Percentiles rank a stretch among this genome's conserved stretches.
phyloP scores from a whole-genome alignment of 2,888 invertebrate species.

The Xanthorhoe spadicearia region DNA sequence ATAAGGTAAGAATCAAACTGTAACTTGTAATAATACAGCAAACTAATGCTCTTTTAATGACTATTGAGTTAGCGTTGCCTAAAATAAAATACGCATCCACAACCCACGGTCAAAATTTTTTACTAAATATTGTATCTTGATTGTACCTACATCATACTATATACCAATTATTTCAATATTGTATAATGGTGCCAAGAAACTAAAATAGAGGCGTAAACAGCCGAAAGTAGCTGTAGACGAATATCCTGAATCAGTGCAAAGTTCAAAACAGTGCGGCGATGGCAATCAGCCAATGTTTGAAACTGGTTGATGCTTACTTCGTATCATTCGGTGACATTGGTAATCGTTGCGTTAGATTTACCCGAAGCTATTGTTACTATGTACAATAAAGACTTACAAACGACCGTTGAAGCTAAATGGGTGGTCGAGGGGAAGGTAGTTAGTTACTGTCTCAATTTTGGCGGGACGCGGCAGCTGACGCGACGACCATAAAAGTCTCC shows the following conservation, averaged over 20 bases:
- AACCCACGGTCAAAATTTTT: neutral
- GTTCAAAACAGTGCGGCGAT: conserved; percentile 68
- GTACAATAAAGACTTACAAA: conserved; percentile 47
- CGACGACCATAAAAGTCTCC: conserved; percentile 75
- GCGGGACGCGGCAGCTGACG: conserved; percentile 73
- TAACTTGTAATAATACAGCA: neutral
- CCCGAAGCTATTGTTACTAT: conserved; percentile 22
- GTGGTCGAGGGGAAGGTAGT: conserved; percentile 54
- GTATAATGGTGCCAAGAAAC: conserved; percentile 65
- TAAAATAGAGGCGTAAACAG: conserved; percentile 72
- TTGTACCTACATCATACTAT: neutral
- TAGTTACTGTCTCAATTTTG: conserved; percentile 77
- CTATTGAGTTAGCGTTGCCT: no score
- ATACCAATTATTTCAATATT: conserved; percentile 24
- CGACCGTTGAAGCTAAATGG: conserved; percentile 53
- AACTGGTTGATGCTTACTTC: conserved; percentile 54
- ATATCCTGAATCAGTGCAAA: conserved; percentile 80
- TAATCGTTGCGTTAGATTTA: conserved; percentile 28
- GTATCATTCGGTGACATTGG: conserved; percentile 40
- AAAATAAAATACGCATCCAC: neutral
- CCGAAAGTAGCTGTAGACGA: conserved; percentile 68
- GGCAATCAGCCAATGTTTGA: conserved; percentile 72
- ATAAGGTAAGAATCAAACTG: neutral
- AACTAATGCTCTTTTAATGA: neutral
- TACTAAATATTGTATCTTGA: neutral